Conservation (phyloP, 2,888 invertebrate species). For the Camponotus fellah region DNA sequence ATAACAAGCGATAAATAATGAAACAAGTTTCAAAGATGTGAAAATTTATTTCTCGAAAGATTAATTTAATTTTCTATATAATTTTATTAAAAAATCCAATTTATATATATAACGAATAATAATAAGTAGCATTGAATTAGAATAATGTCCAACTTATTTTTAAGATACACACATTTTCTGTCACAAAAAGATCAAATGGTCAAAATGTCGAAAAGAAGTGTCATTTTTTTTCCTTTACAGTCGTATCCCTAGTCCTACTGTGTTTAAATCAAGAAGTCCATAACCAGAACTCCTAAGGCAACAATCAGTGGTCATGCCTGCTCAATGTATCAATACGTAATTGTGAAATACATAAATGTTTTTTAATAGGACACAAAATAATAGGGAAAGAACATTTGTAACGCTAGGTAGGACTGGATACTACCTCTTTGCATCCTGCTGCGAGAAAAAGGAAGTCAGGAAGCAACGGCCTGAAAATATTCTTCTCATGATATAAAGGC, state of each 20-base stretch:
- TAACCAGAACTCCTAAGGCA: conserved; percentile 62
- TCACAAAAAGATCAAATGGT: conserved; percentile 43
- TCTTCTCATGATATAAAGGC: background rate
- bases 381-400: background rate
- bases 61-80: background rate
- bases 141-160: background rate
- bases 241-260: conserved; percentile 61
- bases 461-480: background rate
- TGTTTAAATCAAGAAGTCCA: conserved; percentile 21
- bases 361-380: conserved; percentile 71
- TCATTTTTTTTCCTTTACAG: conserved; percentile 25
- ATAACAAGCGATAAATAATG: background rate
- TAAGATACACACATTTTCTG: background rate
- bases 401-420: no score
- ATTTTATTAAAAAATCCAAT: background rate
- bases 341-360: conserved; percentile 82
- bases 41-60: background rate
- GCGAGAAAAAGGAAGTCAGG: conserved; percentile 30
- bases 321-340: conserved; percentile 78
- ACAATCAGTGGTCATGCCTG: conserved; percentile 70
- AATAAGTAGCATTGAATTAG: background rate
- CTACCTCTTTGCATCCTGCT: conserved; percentile 43
- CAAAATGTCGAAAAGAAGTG: conserved; percentile 48
- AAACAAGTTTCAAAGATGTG: background rate
- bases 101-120: background rate